A percentile compares a stretch with the other conserved stretches of the same genome.
These are phyloP conservation scores for Nomada flava DNA, from an alignment of 2,888 invertebrate species.

Conservation along the genomic window DNA sequence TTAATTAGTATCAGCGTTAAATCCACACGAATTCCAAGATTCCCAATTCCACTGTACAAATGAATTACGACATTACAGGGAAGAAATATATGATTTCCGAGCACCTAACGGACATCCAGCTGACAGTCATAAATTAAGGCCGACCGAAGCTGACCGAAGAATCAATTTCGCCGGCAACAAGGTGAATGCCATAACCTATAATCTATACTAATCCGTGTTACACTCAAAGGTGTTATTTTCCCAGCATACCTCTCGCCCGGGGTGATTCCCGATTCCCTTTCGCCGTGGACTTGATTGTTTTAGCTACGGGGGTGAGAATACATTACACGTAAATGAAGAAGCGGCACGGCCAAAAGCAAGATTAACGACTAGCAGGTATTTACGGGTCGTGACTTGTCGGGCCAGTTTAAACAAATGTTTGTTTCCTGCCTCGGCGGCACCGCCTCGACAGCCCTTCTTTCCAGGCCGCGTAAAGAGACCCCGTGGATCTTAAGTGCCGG, in stretches of 20 bases:
- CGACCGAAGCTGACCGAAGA: conserved; percentile 36
- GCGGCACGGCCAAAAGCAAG: conserved; percentile 73
- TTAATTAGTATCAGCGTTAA: conserved; percentile 9
- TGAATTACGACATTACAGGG: conserved; percentile 41
- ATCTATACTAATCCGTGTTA: conserved; percentile 52
- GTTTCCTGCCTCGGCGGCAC: conserved; percentile 65
- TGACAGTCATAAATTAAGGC: conserved; percentile 43
- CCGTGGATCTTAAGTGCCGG: conserved; percentile 46
- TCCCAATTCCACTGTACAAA: neutral
- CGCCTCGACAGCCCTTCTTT: conserved; percentile 63
- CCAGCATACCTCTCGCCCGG: conserved; percentile 27
- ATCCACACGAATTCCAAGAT: neutral
- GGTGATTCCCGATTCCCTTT: conserved; percentile 29
- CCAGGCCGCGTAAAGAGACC: conserved; percentile 28
- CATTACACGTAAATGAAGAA: conserved; percentile 78
- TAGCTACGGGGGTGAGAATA: conserved; percentile 80
- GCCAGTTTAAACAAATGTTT: conserved; percentile 81
- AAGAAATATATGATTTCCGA: conserved; percentile 35
- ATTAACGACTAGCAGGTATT: conserved; percentile 79
- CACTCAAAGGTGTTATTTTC: conserved; percentile 50
- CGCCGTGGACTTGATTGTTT: conserved; percentile 73
- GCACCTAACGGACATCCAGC: conserved; percentile 19
- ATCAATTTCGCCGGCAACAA: conserved; percentile 55
- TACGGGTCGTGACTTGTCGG: conserved; percentile 77
- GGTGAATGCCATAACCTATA: conserved; percentile 51